phyloP scores from a whole-genome alignment of 2,113 vertebrate genomes.

The Dermatemys mawii region DNA sequence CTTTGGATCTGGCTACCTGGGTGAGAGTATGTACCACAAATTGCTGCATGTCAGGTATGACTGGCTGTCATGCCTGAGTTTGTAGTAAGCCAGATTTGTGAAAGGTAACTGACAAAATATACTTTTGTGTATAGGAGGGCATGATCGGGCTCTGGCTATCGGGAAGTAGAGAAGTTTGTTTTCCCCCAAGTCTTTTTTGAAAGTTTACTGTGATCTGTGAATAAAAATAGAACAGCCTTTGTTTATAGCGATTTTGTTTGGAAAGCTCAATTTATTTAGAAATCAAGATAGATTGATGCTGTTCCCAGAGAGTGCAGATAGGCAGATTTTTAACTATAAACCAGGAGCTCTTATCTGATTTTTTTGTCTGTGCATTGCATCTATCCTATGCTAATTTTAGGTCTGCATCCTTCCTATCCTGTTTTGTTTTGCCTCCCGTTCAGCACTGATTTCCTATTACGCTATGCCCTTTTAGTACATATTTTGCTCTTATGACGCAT shows the following conservation, averaged over 20 bases:
- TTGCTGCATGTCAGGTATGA: background rate
- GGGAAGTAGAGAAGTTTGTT: slow-evolving; percentile 21
- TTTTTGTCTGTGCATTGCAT: slow-evolving; percentile 32
- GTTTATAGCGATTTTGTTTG: slow-evolving; percentile 50
- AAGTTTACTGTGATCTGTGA: slow-evolving; percentile 44
- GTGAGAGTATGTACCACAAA: background rate
- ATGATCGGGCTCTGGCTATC: background rate
- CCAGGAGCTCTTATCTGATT: slow-evolving; percentile 54
- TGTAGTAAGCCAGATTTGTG: background rate
- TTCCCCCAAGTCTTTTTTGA: slow-evolving; percentile 47
- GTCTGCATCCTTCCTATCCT: slow-evolving; percentile 39
- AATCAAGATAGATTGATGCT: slow-evolving; percentile 61
- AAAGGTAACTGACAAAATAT: background rate
- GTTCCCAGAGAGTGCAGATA: slow-evolving; percentile 62
- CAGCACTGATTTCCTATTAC: slow-evolving; percentile 53
- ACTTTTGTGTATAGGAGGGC: background rate
- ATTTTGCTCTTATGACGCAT: slow-evolving; percentile 58
- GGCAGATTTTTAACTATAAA: slow-evolving; percentile 65
- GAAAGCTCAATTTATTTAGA: slow-evolving; percentile 61
- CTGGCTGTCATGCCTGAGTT: background rate
- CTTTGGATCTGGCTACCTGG: background rate
- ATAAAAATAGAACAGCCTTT: slow-evolving; percentile 52
- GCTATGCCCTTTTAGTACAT: slow-evolving; percentile 14
- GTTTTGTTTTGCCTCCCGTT: slow-evolving; percentile 30
- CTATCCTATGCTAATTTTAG: slow-evolving; percentile 54